phyloP scores from a whole-genome alignment of 2,797 vertebrate species.

The Psittacula echo region DNA sequence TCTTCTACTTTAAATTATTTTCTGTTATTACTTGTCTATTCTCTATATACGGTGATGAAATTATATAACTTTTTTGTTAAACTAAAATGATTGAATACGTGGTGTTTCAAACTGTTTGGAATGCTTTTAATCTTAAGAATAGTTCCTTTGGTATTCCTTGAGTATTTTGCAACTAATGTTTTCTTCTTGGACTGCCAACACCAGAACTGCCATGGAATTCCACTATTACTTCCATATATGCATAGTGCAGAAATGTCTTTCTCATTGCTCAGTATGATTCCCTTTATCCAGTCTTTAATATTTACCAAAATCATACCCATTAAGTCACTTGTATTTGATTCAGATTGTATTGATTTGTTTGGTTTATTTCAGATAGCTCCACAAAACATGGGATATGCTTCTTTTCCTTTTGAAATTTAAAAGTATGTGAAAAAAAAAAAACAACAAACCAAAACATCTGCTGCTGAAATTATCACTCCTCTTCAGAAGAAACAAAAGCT shows the following conservation, averaged over 20 bases:
- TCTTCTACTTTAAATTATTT: not conserved
- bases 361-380: not conserved
- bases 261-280: not conserved
- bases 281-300: not conserved
- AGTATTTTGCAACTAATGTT: not conserved
- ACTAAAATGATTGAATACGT: not conserved
- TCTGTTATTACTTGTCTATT: not conserved
- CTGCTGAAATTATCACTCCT: not conserved
- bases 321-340: not conserved
- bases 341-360: not conserved
- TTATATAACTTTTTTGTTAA: not conserved
- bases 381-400: not conserved
- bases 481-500: constrained; percentile 8
- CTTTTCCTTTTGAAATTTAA: not conserved
- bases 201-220: not conserved
- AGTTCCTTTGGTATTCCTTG: not conserved
- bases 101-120: not conserved
- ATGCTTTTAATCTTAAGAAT: not conserved
- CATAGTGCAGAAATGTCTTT: not conserved
- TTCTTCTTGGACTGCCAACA: not conserved
- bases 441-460: not conserved
- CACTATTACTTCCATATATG: not conserved
- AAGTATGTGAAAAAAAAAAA: not conserved
- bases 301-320: not conserved
- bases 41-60: not conserved